A percentile compares a stretch with the other conserved stretches of the same genome.
phyloP scores from a whole-genome alignment of 2,888 invertebrate species.

The Carabus problematicus region DNA sequence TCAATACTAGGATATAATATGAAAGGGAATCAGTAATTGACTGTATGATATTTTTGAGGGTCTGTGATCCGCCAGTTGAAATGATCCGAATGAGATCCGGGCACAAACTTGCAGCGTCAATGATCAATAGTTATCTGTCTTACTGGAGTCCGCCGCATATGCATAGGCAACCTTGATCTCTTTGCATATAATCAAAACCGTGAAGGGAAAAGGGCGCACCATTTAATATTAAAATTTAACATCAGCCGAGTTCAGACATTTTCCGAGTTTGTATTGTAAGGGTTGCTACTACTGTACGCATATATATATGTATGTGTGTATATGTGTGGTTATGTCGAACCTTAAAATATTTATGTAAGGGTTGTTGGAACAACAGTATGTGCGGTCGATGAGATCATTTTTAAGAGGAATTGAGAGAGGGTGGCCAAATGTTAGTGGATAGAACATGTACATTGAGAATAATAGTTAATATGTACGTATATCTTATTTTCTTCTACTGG shows the following conservation, averaged over 20 bases:
- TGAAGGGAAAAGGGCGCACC: slow-evolving; percentile 25
- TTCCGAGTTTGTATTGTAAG: slow-evolving; percentile 10
- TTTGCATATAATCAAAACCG: slow-evolving; percentile 41
- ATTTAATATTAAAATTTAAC: slow-evolving; percentile 43
- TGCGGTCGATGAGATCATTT: slow-evolving; percentile 33
- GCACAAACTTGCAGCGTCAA: background rate
- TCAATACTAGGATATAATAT: slow-evolving; percentile 31
- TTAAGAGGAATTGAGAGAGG: slow-evolving; percentile 16
- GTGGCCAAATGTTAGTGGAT: background rate
- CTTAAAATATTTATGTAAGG: slow-evolving; percentile 42
- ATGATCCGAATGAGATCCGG: background rate
- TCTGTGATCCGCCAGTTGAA: slow-evolving; percentile 7
- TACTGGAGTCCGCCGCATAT: slow-evolving; percentile 39
- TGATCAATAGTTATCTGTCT: slow-evolving; percentile 12
- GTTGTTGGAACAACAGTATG: slow-evolving; percentile 31
- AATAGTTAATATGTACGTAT: background rate
- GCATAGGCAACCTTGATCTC: slow-evolving; percentile 40
- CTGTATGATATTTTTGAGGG: slow-evolving; percentile 42
- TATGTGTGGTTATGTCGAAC: slow-evolving; percentile 27
- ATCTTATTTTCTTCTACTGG: background rate
- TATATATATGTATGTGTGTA: slow-evolving; percentile 17
- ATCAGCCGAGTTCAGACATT: slow-evolving; percentile 32
- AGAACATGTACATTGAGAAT: background rate
- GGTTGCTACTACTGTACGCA: background rate
- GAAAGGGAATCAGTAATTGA: slow-evolving; percentile 40